A percentile compares a stretch with the other conserved stretches of the same genome.
Evolutionary conservation across 1,140 invertebrate species (phyloP).

Genomic region (Euglossa dilemma): DNA sequence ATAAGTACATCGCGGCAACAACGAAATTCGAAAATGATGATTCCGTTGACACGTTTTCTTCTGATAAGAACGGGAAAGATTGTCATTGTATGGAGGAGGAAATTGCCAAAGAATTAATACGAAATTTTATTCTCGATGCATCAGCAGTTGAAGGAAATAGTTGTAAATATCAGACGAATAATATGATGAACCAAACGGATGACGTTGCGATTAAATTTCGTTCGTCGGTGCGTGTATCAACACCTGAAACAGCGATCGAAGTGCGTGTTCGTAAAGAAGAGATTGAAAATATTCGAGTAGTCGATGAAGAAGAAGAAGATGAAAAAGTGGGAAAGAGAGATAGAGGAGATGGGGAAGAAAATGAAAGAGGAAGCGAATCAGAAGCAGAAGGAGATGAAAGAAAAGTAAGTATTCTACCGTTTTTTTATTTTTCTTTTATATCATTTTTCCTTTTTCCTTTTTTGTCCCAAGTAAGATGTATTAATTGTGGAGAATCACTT

Average conservation of each 20-base stretch:
- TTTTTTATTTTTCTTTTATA: neutral
- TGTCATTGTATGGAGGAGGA: conserved; percentile 24
- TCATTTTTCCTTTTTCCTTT: neutral
- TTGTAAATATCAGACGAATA: neutral
- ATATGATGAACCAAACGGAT: neutral
- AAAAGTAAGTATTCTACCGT: neutral
- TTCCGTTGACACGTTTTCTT: neutral
- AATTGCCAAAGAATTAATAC: conserved; percentile 23
- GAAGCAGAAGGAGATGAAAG: neutral
- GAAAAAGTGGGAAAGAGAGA: no score
- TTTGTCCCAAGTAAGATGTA: no score
- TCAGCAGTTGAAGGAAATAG: neutral
- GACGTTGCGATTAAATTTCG: neutral
- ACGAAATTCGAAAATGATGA: neutral
- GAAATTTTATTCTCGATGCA: neutral
- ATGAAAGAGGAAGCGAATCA: no score
- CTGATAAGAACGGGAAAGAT: neutral
- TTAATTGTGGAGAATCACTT: no score
- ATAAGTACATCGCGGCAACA: neutral
- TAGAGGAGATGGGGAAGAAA: neutral
- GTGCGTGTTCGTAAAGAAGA: neutral
- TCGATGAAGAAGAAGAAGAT: no score
- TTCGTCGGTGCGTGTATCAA: neutral
- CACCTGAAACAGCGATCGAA: neutral
- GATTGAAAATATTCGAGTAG: neutral